Evolutionary conservation across 2,888 invertebrate genomes (phyloP), one percentile per base, ranked within the genome.

Genomic region (Vannuccia rotundouncinata): DNA sequence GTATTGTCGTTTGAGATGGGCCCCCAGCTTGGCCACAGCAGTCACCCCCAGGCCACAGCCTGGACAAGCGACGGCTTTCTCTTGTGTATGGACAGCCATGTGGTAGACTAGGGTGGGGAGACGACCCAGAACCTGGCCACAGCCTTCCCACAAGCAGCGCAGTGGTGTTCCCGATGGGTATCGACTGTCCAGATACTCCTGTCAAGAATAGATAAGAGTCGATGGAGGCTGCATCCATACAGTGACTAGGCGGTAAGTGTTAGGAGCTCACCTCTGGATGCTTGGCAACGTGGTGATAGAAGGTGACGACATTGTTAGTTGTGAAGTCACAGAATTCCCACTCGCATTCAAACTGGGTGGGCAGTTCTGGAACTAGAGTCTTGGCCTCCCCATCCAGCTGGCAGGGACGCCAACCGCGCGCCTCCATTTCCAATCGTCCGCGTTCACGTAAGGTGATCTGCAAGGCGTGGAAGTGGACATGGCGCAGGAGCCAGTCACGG

Each of bases 1-100:
- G 22, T 27, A 13, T 60, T 77, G 77, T 1, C 77, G 77, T 22
- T n/a, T 17, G 30, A 77, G 31, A 77, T 77, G 77, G 25, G 30
- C 45, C 31, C 17, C 17, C 22, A 77, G 31, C 27, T 45, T 45
- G 10, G 45, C 27, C 1, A 45, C 1, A 13, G 31, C 27, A 1
- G 45, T 45, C 22, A 77, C 30, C 29, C 31, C 27, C 22, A 77
- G 27, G 1, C 78, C 78, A 27, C 78, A 78, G 22, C n/a, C 22
- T 1, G 60, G 78, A 78, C 78, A 78, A 30, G 78, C 78, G n/a
- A 78, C 30, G 29, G 25, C 25, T 27, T 30, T 27, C n/a, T 78
- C 28, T 29, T 74, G 74, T 22, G 74, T 74, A 74, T 78, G 78
- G 1, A 66, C 29, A 2, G 60, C 13, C 78, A 78, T 66, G 74